phyloP scores from a whole-genome alignment of 2,113 vertebrate species.

The Xiphophorus couchianus region DNA sequence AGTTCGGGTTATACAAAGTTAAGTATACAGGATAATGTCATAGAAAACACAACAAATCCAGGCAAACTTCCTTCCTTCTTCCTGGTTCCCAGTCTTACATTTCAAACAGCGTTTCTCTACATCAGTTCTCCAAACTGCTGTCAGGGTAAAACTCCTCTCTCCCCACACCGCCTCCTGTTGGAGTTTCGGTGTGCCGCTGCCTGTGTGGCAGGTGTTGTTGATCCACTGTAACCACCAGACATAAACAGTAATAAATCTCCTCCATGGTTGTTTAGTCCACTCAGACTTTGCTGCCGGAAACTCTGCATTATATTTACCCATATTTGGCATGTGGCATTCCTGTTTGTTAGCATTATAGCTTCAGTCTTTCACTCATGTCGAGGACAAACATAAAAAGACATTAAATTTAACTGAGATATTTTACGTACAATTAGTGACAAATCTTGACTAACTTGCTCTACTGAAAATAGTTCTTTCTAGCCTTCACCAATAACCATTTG shows the following conservation, averaged over 20 bases:
- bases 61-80: no score
- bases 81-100: no score
- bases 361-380: slow-evolving; percentile 1
- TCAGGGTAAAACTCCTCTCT: neutral
- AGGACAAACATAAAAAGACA: neutral
- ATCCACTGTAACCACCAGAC: slow-evolving; percentile 49
- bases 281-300: slow-evolving; percentile 25
- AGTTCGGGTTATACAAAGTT: no score
- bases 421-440: neutral
- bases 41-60: no score
- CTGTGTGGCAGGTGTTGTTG: slow-evolving; percentile 51
- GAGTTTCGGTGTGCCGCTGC: neutral
- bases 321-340: slow-evolving; percentile 32
- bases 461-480: no score
- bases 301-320: neutral
- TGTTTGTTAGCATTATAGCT: slow-evolving; percentile 23
- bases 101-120: neutral
- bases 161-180: slow-evolving; percentile 45
- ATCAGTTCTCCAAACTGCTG: neutral
- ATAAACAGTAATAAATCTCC: slow-evolving; percentile 66
- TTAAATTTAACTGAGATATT: slow-evolving; percentile 11
- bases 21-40: no score
- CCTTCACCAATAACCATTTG: no score
- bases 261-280: slow-evolving; percentile 42
- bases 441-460: no score